Evolutionary conservation across 2,888 invertebrate genomes (phyloP), one percentile per base, ranked within the genome.

Genomic region (Eristalinus aeneus): DNA sequence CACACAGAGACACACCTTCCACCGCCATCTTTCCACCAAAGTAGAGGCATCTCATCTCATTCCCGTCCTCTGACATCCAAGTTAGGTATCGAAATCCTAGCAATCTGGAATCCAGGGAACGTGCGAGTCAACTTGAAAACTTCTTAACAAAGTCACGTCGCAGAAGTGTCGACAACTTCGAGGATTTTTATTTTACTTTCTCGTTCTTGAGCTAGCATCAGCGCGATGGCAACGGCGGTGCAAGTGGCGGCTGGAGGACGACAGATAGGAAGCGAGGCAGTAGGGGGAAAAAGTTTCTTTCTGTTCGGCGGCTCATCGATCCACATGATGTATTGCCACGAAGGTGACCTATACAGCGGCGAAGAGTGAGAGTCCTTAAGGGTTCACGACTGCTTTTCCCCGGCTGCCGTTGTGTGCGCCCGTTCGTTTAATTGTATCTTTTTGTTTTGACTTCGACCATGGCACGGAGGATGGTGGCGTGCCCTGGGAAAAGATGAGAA

Each of bases 71-170:
- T 63, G 39, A 65, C 34, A 53, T 39, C 12, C 53, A 82, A 69
- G 54, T 82, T 73, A 9, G 82, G 69, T 86, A 86, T 86, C 86
- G 86, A 86, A 86, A 86, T 82, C 86, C 82, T 78, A 73, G 86
- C 86, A 86, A 86, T 86, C 86, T 86, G 86, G 82, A 86, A 82
- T 86, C 82, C 86, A 64, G 64, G 46, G 82, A 86, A 86, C 86
- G 86, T 86, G 86, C 69, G 82, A 86, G 77, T 86, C 77, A 82
- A 86, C 86, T 86, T 86, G 77, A 78, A 78, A 86, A 86, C 82
- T 86, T 86, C 86, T 78, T 86, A 86, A 86, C 86, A 86, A 86
- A 86, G 86, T 86, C 86, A 86, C 86, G 86, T 86, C 82, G 82
- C 71, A 77, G 36, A 86, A 86, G 86, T 86, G 86, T 82, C 86